phyloP scores from a whole-genome alignment of 2,797 vertebrate species.

The Mus caroli region DNA sequence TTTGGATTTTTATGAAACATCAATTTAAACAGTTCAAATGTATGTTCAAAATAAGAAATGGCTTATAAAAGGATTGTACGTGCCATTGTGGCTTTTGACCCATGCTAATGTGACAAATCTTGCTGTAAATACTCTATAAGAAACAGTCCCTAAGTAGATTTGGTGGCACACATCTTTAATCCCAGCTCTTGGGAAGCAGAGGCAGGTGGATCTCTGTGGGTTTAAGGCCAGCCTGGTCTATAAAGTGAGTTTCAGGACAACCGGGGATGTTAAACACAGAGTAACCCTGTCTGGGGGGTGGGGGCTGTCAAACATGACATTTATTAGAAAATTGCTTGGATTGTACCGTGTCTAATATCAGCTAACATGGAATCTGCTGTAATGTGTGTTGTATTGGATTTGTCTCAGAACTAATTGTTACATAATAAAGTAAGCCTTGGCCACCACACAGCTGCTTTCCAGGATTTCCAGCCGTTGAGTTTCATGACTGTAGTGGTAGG shows the following conservation, averaged over 20 bases:
- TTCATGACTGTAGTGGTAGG: not conserved
- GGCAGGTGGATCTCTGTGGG: not conserved
- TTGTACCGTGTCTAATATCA: conserved; percentile 53
- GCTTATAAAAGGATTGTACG: not conserved
- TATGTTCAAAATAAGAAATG: conserved; percentile 23
- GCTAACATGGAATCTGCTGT: not conserved
- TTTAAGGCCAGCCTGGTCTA: not conserved
- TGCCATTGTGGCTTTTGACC: not conserved
- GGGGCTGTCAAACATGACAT: not conserved
- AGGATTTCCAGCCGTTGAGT: not conserved
- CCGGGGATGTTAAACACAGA: not conserved
- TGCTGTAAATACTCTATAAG: conserved; percentile 35
- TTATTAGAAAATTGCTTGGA: conserved; percentile 41
- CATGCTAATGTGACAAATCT: not conserved
- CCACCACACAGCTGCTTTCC: not conserved
- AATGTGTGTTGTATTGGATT: conserved; percentile 56
- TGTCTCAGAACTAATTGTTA: conserved; percentile 60
- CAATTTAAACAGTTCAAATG: conserved; percentile 33
- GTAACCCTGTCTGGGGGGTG: not conserved
- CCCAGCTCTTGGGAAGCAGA: not conserved
- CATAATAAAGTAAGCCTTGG: conserved; percentile 69
- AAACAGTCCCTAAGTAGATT: not conserved
- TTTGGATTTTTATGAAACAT: conserved; percentile 37
- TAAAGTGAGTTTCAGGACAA: not conserved
- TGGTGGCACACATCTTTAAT: not conserved